phyloP scores from a whole-genome alignment of 2,888 invertebrate species.

The Acholoe squamosa region DNA sequence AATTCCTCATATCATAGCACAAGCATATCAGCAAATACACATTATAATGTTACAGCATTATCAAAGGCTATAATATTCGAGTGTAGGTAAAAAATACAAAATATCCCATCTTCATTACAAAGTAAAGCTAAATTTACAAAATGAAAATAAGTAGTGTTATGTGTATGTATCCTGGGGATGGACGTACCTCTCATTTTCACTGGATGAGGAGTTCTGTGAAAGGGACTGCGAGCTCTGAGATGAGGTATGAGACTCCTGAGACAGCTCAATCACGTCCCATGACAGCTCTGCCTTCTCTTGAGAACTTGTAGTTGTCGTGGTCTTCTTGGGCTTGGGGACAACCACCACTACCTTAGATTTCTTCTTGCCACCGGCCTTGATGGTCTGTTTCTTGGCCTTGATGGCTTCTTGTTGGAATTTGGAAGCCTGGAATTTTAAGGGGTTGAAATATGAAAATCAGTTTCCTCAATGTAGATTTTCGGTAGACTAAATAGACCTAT shows the following conservation, averaged over 20 bases:
- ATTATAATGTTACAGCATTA: too few species aligned
- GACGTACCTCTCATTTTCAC: slow-evolving; percentile 49
- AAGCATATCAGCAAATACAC: too few species aligned
- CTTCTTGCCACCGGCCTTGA: slow-evolving; percentile 21
- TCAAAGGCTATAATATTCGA: too few species aligned
- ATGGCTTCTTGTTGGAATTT: slow-evolving; percentile 13
- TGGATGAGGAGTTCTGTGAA: slow-evolving; percentile 51
- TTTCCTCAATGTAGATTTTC: too few species aligned
- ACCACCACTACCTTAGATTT: background rate
- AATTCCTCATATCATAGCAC: too few species aligned
- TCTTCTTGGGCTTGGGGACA: slow-evolving; percentile 15
- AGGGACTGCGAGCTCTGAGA: background rate
- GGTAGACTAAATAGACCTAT: too few species aligned
- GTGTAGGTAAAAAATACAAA: too few species aligned
- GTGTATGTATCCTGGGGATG: too few species aligned
- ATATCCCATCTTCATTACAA: too few species aligned
- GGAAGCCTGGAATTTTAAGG: background rate
- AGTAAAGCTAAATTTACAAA: too few species aligned
- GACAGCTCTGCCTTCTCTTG: slow-evolving; percentile 63
- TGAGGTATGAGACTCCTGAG: slow-evolving; percentile 52
- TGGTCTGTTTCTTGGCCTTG: background rate
- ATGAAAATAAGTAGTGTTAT: too few species aligned
- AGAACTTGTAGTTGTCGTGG: background rate
- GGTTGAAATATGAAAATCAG: too few species aligned
- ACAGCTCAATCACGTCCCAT: slow-evolving; percentile 66